phyloP scores from a whole-genome alignment of 2,797 vertebrate species.

The Oreochromis grahami region DNA sequence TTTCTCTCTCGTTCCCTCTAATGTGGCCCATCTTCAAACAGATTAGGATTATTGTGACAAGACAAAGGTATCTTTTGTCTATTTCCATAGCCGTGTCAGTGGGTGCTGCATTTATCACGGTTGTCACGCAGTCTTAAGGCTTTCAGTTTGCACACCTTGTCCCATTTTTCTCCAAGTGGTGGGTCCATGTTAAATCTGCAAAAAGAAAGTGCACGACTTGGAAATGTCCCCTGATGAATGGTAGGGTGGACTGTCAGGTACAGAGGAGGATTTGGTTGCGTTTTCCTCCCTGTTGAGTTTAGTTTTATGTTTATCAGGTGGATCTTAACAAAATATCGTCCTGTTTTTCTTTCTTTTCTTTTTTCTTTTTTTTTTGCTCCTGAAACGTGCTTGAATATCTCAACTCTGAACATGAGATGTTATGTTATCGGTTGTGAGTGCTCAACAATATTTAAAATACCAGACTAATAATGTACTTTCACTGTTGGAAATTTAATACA shows the following conservation, averaged over 20 bases:
- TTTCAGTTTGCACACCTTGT: slow-evolving; percentile 51
- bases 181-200: slow-evolving; percentile 47
- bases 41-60: slow-evolving; percentile 78
- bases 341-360: background rate
- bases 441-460: background rate
- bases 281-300: background rate
- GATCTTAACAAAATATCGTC: background rate
- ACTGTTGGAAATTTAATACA: background rate
- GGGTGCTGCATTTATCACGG: slow-evolving; percentile 63
- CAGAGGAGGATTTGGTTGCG: background rate
- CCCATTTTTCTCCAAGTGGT: slow-evolving; percentile 57
- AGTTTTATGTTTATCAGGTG: slow-evolving; percentile 14
- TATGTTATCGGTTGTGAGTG: background rate
- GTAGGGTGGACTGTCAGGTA: background rate
- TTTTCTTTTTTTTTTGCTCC: background rate
- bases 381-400: background rate
- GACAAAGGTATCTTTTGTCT: slow-evolving; percentile 75
- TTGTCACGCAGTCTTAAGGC: slow-evolving; percentile 57
- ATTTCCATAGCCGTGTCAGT: slow-evolving; percentile 59
- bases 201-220: slow-evolving; percentile 45
- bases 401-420: background rate
- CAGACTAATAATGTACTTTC: background rate
- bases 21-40: slow-evolving; percentile 63
- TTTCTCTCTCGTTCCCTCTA: slow-evolving; percentile 22
- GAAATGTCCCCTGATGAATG: slow-evolving; percentile 36